A percentile compares a stretch with the other conserved stretches of the same genome.
Evolutionary conservation across 2,113 vertebrate genomes (phyloP).

Genomic region (Marmota flaviventris): DNA sequence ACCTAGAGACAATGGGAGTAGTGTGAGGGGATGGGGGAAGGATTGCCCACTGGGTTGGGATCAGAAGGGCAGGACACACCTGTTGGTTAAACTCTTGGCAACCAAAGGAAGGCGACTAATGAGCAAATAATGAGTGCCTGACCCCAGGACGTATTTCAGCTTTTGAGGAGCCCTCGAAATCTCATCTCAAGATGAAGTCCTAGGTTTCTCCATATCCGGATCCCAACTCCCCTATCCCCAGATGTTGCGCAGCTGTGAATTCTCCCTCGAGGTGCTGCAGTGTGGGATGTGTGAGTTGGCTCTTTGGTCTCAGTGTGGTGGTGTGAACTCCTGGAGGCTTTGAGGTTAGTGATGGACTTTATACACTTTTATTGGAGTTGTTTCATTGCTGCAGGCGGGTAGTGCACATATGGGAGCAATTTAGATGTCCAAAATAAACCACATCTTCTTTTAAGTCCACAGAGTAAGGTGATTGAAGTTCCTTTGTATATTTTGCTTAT

Average conservation of each 20-base stretch:
- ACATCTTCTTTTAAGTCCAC: constrained; percentile 41
- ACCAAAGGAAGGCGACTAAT: neutral
- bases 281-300: neutral
- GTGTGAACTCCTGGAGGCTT: constrained; percentile 61
- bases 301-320: constrained; percentile 51
- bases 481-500: neutral
- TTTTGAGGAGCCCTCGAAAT: constrained; percentile 25
- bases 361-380: constrained; percentile 45
- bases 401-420: constrained; percentile 51
- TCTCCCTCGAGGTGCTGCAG: constrained; percentile 25
- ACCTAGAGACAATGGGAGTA: neutral
- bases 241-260: constrained; percentile 73
- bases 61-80: neutral
- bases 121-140: neutral
- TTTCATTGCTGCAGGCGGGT: neutral
- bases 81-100: neutral
- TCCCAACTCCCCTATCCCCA: neutral
- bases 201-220: neutral
- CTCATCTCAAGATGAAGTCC: neutral
- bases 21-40: neutral
- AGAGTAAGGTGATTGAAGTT: constrained; percentile 8
- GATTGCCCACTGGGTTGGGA: neutral
- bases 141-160: neutral
- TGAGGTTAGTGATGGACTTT: constrained; percentile 57
- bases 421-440: constrained; percentile 17